These are phyloP conservation scores for Trematomus bernacchii DNA, from an alignment of 2,797 vertebrate species.

Conservation along the genomic window DNA sequence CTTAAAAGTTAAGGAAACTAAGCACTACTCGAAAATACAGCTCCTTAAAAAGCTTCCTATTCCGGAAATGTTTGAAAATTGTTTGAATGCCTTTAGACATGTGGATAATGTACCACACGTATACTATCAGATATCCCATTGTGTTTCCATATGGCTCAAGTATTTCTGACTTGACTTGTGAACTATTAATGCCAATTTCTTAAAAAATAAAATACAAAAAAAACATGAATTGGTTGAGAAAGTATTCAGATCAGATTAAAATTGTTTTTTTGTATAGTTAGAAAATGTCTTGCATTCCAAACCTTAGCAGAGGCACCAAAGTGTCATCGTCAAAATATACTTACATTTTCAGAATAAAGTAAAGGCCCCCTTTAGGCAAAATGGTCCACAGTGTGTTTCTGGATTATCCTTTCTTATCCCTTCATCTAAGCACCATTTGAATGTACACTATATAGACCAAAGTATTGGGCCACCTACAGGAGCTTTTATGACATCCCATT, in stretches of 20 bases:
- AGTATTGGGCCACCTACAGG: no score
- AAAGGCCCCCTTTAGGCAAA: not conserved
- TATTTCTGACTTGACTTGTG: no score
- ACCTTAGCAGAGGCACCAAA: not conserved
- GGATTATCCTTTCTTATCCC: not conserved
- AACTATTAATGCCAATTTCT: no score
- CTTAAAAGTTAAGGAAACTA: not conserved
- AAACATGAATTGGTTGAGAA: not conserved
- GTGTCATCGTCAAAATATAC: not conserved
- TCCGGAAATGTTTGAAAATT: not conserved
- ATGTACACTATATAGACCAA: not conserved
- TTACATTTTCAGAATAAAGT: not conserved
- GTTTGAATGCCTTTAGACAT: not conserved
- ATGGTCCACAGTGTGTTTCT: not conserved
- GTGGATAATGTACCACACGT: not conserved
- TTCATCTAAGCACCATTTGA: not conserved
- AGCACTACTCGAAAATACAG: no score
- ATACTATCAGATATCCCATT: not conserved
- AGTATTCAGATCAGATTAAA: not conserved
- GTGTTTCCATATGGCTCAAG: not conserved
- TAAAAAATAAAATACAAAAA: no score
- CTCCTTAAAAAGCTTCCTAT: no score
- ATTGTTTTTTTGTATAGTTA: no score
- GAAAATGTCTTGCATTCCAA: no score
- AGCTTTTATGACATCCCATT: no score